Conservation (phyloP, 2,113 vertebrate species). For the Condylura cristata region DNA sequence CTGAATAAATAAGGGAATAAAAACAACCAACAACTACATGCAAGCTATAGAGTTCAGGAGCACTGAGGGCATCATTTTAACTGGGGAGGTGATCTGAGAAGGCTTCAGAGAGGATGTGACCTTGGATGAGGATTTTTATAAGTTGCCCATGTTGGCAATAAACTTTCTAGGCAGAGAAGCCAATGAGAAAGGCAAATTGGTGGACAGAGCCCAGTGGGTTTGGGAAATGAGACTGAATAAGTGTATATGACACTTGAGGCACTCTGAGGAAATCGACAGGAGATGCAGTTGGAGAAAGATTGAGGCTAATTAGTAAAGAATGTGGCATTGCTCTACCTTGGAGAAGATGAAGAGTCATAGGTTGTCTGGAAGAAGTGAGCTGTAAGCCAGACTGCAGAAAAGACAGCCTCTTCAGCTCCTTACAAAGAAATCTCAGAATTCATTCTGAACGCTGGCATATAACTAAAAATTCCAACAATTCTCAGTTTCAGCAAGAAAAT, state of each 20-base stretch:
- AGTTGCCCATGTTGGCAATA: background rate
- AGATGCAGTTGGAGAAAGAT: background rate
- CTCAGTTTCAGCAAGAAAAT: background rate
- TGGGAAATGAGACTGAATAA: background rate
- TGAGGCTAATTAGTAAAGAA: background rate
- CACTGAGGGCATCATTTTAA: background rate
- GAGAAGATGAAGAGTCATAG: background rate
- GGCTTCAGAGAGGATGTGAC: background rate
- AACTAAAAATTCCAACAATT: background rate
- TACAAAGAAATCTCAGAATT: background rate
- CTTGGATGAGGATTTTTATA: background rate
- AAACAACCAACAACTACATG: background rate
- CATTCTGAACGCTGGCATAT: background rate
- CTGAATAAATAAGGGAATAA: background rate
- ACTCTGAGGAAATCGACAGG: background rate
- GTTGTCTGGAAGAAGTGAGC: background rate
- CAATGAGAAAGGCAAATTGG: background rate
- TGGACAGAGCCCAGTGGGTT: background rate
- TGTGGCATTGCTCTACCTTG: background rate
- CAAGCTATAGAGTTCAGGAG: background rate
- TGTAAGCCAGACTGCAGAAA: background rate
- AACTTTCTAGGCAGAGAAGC: background rate
- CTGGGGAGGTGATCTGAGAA: background rate
- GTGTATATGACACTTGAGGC: background rate
- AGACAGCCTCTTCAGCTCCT: background rate